phyloP scores from a whole-genome alignment of 1,140 invertebrate species.

The Philaenus spumarius region DNA sequence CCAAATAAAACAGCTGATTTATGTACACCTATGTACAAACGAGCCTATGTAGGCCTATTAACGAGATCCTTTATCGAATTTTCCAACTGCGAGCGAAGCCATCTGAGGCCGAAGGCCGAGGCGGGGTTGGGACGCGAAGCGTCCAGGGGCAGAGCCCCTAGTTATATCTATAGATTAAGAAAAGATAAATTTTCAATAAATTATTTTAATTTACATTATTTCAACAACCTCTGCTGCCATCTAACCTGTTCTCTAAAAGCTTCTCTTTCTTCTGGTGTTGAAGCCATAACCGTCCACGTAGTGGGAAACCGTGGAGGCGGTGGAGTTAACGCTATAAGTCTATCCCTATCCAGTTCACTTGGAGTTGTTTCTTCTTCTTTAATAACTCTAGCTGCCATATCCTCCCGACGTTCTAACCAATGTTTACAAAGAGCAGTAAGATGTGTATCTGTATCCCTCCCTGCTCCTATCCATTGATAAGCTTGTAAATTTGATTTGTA shows the following conservation, averaged over 20 bases:
- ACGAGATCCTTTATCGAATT: too few species aligned
- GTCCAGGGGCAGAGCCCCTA: too few species aligned
- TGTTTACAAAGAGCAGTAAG: conserved; percentile 64
- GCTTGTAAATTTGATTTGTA: conserved; percentile 65
- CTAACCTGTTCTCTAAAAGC: conserved; percentile 69
- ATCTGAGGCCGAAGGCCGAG: too few species aligned
- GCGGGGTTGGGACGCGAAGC: too few species aligned
- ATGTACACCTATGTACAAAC: neutral
- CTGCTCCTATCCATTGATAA: conserved; percentile 95
- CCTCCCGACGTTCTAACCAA: conserved; percentile 60
- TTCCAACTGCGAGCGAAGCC: too few species aligned
- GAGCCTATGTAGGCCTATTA: neutral
- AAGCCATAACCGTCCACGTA: conserved; percentile 55
- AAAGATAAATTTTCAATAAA: neutral
- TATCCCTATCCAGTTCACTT: neutral
- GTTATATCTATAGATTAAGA: too few species aligned
- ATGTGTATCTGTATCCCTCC: conserved; percentile 79
- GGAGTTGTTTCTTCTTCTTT: conserved; percentile 12
- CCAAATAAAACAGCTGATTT: too few species aligned
- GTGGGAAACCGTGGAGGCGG: conserved; percentile 59
- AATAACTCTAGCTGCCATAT: conserved; percentile 32
- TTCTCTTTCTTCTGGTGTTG: conserved; percentile 66
- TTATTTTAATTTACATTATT: neutral
- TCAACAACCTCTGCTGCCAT: conserved; percentile 26
- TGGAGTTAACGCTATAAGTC: conserved; percentile 37